Evolutionary conservation across 2,797 vertebrate species (phyloP).

Genomic region (Lepilemur ruficaudatus): DNA sequence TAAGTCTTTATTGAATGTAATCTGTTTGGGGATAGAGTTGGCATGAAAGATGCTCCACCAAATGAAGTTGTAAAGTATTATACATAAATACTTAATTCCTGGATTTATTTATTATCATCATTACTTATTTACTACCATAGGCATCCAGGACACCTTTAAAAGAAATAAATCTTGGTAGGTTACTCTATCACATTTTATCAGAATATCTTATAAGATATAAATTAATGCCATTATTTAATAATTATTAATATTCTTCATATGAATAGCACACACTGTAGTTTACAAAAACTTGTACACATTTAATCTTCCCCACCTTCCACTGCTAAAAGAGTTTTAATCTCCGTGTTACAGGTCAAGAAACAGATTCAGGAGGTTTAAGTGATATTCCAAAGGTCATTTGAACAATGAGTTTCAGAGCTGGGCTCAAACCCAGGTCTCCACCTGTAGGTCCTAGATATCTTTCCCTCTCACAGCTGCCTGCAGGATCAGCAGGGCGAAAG

Average conservation of each 20-base stretch:
- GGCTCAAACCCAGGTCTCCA: background rate
- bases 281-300: slow-evolving; percentile 39
- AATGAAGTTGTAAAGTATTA: slow-evolving; percentile 80
- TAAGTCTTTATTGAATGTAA: slow-evolving; percentile 79
- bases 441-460: background rate
- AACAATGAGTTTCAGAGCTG: background rate
- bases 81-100: slow-evolving; percentile 81
- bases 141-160: slow-evolving; percentile 72
- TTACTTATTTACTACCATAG: slow-evolving; percentile 77
- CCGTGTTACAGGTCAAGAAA: background rate
- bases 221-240: slow-evolving; percentile 59
- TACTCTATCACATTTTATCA: slow-evolving; percentile 74
- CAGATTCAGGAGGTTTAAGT: background rate
- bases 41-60: slow-evolving; percentile 77
- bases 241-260: slow-evolving; percentile 59
- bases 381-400: background rate
- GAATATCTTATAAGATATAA: slow-evolving; percentile 61
- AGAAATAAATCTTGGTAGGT: slow-evolving; percentile 73
- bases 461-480: background rate
- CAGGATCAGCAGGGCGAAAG: background rate
- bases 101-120: slow-evolving; percentile 80
- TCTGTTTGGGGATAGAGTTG: slow-evolving; percentile 79
- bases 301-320: background rate
- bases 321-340: background rate
- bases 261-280: slow-evolving; percentile 12